Evolutionary conservation across 2,888 invertebrate species (phyloP).

Genomic region (Pseudeuparius sepicola): DNA sequence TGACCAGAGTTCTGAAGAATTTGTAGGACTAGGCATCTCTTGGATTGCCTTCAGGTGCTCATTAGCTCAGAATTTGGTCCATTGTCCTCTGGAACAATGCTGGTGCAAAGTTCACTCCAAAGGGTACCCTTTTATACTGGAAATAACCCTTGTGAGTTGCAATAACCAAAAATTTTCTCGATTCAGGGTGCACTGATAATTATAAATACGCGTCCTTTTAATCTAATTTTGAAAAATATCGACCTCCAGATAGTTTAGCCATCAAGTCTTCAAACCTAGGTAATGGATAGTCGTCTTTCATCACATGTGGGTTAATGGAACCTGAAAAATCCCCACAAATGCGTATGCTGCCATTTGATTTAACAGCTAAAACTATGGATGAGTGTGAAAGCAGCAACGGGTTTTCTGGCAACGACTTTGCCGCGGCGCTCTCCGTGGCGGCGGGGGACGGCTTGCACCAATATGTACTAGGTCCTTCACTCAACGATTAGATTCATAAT

Average conservation of each 20-base stretch:
- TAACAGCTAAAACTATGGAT: too few species aligned
- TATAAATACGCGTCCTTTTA: slow-evolving; percentile 8
- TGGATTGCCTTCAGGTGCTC: slow-evolving; percentile 15
- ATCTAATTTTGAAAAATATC: slow-evolving; percentile 8
- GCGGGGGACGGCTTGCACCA: too few species aligned
- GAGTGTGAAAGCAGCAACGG: too few species aligned
- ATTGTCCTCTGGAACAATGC: slow-evolving; percentile 17
- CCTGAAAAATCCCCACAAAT: slow-evolving; percentile 22
- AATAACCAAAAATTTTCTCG: slow-evolving; percentile 9
- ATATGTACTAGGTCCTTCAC: too few species aligned
- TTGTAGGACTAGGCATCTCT: slow-evolving; percentile 15
- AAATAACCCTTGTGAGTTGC: slow-evolving; percentile 13
- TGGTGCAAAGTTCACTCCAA: slow-evolving; percentile 18
- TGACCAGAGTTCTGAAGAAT: slow-evolving; percentile 15
- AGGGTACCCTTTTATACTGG: slow-evolving; percentile 16
- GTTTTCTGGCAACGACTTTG: too few species aligned
- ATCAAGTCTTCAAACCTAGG: slow-evolving; percentile 11
- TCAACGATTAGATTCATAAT: too few species aligned
- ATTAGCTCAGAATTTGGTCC: slow-evolving; percentile 18
- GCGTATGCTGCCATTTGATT: slow-evolving; percentile 21
- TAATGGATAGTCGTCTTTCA: slow-evolving; percentile 4
- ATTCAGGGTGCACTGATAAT: slow-evolving; percentile 12
- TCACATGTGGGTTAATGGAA: slow-evolving; percentile 17
- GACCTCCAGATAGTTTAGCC: slow-evolving; percentile 5
- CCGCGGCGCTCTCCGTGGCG: too few species aligned